Percentiles rank a stretch among this genome's conserved stretches.
phyloP scores from a whole-genome alignment of 2,113 vertebrate species.

The Muntiacus reevesi region DNA sequence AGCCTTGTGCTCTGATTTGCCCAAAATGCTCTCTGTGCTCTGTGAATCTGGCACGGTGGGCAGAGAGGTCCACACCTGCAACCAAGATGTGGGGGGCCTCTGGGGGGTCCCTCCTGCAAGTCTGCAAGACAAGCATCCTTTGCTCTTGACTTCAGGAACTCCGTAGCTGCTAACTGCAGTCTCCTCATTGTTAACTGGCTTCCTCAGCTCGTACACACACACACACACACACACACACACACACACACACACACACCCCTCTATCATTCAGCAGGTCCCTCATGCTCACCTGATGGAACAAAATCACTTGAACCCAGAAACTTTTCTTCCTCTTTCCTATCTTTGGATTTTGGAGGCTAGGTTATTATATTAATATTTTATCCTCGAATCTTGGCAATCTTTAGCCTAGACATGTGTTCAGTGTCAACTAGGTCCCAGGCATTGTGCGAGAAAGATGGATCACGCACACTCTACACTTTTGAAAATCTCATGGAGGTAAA shows the following conservation, averaged over 20 bases:
- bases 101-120: neutral
- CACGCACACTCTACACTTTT: neutral
- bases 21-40: neutral
- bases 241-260: neutral
- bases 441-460: neutral
- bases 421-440: neutral
- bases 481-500: neutral
- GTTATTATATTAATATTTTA: neutral
- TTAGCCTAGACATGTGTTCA: neutral
- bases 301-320: neutral
- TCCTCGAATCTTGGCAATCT: neutral
- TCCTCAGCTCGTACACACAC: neutral
- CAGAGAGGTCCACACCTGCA: neutral
- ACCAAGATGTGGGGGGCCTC: neutral
- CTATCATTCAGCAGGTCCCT: neutral
- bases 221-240: no score
- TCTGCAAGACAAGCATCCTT: neutral
- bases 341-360: neutral
- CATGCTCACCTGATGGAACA: neutral
- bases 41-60: neutral
- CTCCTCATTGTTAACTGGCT: neutral
- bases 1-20: slow-evolving; percentile 36
- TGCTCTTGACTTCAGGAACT: neutral
- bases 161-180: neutral
- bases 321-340: neutral